Conservation (phyloP, 1,140 invertebrate genomes). For the Chelonus insularis region DNA sequence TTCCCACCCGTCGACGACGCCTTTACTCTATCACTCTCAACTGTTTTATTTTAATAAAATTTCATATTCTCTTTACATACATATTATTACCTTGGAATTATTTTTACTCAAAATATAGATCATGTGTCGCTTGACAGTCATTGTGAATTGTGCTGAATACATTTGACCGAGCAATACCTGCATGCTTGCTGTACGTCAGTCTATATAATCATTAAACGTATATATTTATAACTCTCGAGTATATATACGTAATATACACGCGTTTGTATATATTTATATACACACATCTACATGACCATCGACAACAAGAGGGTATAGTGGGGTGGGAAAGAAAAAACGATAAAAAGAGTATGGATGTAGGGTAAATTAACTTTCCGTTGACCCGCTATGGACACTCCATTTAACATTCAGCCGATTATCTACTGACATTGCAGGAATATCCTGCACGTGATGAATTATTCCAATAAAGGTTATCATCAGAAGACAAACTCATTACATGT, state of each 20-base stretch:
- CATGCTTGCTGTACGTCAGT: not conserved
- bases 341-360: conserved; percentile 27
- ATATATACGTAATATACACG: not conserved
- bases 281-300: not conserved
- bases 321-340: not conserved
- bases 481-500: too few relatives aligned
- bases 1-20: not conserved
- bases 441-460: conserved; percentile 12
- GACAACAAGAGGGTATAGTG: not conserved
- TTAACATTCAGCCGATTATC: conserved; percentile 51
- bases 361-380: conserved; percentile 46
- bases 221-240: not conserved
- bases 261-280: not conserved
- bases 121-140: not conserved
- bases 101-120: not conserved
- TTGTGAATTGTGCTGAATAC: not conserved
- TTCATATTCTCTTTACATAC: not conserved
- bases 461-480: conserved; percentile 6
- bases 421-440: not conserved
- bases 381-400: conserved; percentile 46
- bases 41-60: not conserved
- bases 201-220: not conserved
- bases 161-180: conserved; percentile 9
- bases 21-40: not conserved
- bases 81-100: too few relatives aligned